Conservation (phyloP, 1,140 invertebrate genomes). For the Phymorhynchus buccinoides region DNA sequence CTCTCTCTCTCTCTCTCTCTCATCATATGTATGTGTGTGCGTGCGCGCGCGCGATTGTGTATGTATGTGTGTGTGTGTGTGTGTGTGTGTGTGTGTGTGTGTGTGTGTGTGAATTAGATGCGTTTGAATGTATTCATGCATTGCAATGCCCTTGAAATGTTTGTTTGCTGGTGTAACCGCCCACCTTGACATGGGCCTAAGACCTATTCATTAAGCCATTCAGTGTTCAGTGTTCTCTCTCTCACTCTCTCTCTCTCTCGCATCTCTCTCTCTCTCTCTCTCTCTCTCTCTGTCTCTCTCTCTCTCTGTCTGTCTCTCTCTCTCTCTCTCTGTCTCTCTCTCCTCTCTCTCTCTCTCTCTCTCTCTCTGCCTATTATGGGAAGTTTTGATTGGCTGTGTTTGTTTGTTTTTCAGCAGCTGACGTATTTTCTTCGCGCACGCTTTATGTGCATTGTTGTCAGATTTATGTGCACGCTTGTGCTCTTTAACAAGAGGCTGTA, state of each 20-base stretch:
- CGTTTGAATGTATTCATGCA: not conserved
- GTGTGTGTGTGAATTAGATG: not conserved
- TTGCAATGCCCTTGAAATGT: no score
- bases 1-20: not conserved
- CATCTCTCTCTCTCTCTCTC: not conserved
- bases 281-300: not conserved
- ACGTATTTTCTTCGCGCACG: not conserved
- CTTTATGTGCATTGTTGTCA: not conserved
- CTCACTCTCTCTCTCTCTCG: not conserved
- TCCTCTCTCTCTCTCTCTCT: no score
- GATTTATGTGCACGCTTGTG: not conserved
- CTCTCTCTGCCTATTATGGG: no score
- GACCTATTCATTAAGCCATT: no score
- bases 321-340: constrained; percentile 25
- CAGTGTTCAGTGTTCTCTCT: not conserved
- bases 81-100: not conserved
- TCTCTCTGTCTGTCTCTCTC: constrained; percentile 21
- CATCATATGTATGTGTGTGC: not conserved
- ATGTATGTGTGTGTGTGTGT: constrained; percentile 2
- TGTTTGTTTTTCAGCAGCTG: no score
- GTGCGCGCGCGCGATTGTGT: not conserved
- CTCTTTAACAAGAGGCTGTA: no score
- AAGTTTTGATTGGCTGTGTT: no score
- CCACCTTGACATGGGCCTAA: no score
- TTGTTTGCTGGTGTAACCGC: no score